These are phyloP conservation scores for Oscheius sp. DNA, from an alignment of 2,888 invertebrate genomes.

Conservation along the genomic window DNA sequence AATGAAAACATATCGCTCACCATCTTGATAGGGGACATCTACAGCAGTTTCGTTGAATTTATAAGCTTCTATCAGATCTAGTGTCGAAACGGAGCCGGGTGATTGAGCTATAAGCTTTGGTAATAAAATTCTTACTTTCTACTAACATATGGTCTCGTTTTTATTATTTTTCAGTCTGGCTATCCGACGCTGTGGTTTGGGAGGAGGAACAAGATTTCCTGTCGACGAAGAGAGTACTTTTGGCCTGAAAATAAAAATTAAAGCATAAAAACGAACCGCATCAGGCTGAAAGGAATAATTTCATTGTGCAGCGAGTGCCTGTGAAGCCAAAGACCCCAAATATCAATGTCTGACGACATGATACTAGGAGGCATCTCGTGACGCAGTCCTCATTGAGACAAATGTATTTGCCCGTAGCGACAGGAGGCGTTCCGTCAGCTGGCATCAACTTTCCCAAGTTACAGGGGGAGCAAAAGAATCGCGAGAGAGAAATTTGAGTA, in stretches of 20 bases:
- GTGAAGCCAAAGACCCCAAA: conserved; percentile 10
- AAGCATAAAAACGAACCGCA: conserved; percentile 8
- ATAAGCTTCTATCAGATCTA: conserved; percentile 30
- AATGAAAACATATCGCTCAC: background rate
- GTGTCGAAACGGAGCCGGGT: conserved; percentile 25
- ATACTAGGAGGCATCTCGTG: conserved; percentile 4
- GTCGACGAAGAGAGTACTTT: conserved; percentile 20
- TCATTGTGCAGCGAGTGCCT: background rate
- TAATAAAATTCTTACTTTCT: too few species aligned
- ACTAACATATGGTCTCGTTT: conserved; percentile 19
- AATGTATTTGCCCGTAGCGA: conserved; percentile 29
- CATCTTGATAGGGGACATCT: conserved; percentile 13
- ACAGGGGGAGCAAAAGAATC: background rate
- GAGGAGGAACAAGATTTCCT: conserved; percentile 35
- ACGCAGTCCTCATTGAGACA: conserved; percentile 28
- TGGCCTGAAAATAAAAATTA: conserved; percentile 6
- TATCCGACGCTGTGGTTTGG: conserved; percentile 48
- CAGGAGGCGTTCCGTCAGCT: conserved; percentile 28
- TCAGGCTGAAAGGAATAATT: conserved; percentile 3
- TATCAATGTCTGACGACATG: background rate
- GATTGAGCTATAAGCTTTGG: too few species aligned
- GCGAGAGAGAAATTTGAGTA: conserved; percentile 3
- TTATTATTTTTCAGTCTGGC: conserved; percentile 38
- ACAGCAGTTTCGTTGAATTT: conserved; percentile 26
- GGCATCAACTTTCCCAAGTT: conserved; percentile 20